Percentiles rank a stretch among this genome's conserved stretches.
Conservation (phyloP, 2,113 vertebrate species). For the Suricata suricatta region DNA sequence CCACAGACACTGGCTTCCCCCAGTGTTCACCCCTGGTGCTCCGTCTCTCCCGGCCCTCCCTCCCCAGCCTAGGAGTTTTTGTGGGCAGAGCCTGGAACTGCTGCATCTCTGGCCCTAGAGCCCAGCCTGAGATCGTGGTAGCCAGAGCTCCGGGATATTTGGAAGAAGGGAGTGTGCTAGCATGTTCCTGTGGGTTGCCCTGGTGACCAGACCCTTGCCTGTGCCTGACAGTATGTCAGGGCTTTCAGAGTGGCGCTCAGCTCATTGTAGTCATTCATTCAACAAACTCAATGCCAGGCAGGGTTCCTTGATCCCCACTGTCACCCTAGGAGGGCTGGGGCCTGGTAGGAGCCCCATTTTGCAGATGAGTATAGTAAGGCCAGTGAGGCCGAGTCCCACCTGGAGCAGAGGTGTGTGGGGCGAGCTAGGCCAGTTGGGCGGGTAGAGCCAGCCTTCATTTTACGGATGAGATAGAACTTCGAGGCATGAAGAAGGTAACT, state of each 20-base stretch:
- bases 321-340: not conserved
- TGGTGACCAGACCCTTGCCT: not conserved
- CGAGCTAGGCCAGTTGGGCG: not conserved
- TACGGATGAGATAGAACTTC: not conserved
- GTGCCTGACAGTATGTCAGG: not conserved
- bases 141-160: not conserved
- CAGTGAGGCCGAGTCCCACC: not conserved
- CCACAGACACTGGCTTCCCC: not conserved
- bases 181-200: not conserved
- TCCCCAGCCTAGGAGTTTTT: not conserved
- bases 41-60: accelerated
- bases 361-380: not conserved
- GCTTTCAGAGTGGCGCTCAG: not conserved
- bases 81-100: not conserved
- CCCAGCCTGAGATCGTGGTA: not conserved
- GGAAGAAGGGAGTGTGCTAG: not conserved
- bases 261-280: not conserved
- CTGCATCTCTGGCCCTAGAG: not conserved
- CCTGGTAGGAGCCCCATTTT: accelerated
- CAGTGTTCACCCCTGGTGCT: not conserved
- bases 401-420: not conserved
- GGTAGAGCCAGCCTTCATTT: not conserved
- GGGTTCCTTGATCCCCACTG: not conserved
- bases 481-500: not conserved
- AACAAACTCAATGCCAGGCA: not conserved